phyloP scores from a whole-genome alignment of 1,140 invertebrate genomes.

The Tribolium castaneum region DNA sequence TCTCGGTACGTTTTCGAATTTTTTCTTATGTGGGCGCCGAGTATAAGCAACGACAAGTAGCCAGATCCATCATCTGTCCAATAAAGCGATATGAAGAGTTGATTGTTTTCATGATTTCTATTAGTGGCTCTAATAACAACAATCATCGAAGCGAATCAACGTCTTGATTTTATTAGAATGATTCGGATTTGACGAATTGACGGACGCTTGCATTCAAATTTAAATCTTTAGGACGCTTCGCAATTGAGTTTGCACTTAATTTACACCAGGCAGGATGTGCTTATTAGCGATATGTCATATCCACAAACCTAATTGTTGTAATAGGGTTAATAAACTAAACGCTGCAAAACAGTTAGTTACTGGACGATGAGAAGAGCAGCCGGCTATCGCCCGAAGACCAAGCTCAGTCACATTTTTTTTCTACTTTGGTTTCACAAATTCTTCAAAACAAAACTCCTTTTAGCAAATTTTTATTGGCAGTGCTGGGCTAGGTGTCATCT shows the following conservation, averaged over 20 bases:
- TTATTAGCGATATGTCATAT: conserved; percentile 54
- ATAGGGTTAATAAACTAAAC: conserved; percentile 57
- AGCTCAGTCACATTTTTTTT: too few relatives aligned
- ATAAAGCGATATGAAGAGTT: conserved; percentile 40
- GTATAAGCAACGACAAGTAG: conserved; percentile 10
- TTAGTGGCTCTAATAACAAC: conserved; percentile 37
- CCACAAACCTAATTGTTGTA: conserved; percentile 54
- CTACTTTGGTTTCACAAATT: too few relatives aligned
- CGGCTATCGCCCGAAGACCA: too few relatives aligned
- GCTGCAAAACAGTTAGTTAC: conserved; percentile 54
- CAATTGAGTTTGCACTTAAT: conserved; percentile 58
- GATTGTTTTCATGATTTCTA: conserved; percentile 44
- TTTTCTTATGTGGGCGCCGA: conserved; percentile 22
- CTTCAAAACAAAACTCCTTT: too few relatives aligned
- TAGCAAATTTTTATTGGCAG: too few relatives aligned
- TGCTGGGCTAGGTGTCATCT: too few relatives aligned
- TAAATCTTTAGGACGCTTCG: conserved; percentile 55
- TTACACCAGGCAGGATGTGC: conserved; percentile 56
- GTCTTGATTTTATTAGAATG: conserved; percentile 21
- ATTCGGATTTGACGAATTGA: neutral
- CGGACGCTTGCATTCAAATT: neutral
- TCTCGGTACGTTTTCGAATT: conserved; percentile 5
- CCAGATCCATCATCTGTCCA: conserved; percentile 33
- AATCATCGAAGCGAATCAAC: neutral
- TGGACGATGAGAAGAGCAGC: conserved; percentile 1